Evolutionary conservation across 2,888 invertebrate species (phyloP).

Genomic region (Candidula unifasciata): DNA sequence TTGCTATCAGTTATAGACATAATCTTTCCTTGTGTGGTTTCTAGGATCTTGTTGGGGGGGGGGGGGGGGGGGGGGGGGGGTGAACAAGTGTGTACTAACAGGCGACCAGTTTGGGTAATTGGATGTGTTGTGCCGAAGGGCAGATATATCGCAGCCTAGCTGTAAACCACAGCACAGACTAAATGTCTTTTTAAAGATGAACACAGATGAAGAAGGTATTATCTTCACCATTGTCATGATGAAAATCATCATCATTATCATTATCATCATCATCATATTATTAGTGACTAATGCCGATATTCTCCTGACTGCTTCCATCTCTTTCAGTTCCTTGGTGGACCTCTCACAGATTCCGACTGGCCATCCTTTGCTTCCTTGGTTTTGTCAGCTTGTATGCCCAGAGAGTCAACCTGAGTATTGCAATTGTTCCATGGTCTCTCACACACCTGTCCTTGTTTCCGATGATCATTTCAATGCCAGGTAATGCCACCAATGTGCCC

Average conservation of each 20-base stretch:
- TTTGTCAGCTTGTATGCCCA: slow-evolving; percentile 84
- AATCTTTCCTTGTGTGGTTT: no score
- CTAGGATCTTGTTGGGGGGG: no score
- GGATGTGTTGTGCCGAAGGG: no score
- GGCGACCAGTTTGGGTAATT: no score
- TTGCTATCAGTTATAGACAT: not conserved
- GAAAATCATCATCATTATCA: not conserved
- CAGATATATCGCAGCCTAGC: no score
- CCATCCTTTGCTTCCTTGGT: slow-evolving; percentile 74
- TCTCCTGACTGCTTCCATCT: not conserved
- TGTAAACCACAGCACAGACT: no score
- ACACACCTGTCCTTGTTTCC: slow-evolving; percentile 22
- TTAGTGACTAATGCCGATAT: not conserved
- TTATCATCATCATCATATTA: not conserved
- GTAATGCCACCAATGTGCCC: not conserved
- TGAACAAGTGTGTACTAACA: no score
- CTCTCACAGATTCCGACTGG: slow-evolving; percentile 70
- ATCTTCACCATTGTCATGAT: not conserved
- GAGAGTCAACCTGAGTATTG: slow-evolving; percentile 81
- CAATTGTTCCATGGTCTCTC: slow-evolving; percentile 81
- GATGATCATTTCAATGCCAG: not conserved
- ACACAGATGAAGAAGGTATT: no score
- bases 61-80: no score
- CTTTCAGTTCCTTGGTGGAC: slow-evolving; percentile 73
- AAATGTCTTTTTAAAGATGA: no score